Conservation (phyloP, 2,113 vertebrate species). For the Siniperca chuatsi region DNA sequence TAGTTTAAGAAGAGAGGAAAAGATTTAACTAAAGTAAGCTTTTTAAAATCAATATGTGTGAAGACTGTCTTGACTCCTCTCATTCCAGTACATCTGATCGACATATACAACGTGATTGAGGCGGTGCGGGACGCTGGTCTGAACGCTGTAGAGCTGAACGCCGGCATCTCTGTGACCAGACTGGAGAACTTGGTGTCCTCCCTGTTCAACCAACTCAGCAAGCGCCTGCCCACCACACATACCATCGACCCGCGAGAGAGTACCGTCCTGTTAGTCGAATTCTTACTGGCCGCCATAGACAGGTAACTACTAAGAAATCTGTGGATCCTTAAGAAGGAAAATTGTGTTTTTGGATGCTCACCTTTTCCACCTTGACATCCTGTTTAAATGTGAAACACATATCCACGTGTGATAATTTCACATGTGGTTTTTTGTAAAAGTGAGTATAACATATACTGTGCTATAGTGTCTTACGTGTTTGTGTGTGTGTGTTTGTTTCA, state of each 20-base stretch:
- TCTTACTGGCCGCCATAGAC: conserved; percentile 90
- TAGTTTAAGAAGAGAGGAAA: not conserved
- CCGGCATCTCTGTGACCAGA: conserved; percentile 89
- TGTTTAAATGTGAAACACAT: not conserved
- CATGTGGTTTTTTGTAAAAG: not conserved
- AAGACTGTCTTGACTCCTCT: not conserved
- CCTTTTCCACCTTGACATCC: not conserved
- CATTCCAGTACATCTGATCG: conserved; percentile 91
- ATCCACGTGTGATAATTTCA: not conserved
- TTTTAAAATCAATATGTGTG: not conserved
- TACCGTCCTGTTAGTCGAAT: conserved; percentile 91
- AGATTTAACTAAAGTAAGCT: not conserved
- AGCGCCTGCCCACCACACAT: conserved; percentile 93
- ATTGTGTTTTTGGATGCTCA: not conserved
- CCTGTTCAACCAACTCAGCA: conserved; percentile 94
- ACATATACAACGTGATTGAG: conserved; percentile 97
- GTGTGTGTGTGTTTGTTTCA: conserved; percentile 72
- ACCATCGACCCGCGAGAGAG: conserved; percentile 91
- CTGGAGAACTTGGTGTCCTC: conserved; percentile 94
- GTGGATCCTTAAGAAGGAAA: not conserved
- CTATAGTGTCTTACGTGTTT: conserved; percentile 77
- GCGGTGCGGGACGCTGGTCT: conserved; percentile 95
- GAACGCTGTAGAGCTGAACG: conserved; percentile 88
- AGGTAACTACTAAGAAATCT: conserved; percentile 77
- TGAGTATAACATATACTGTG: not conserved